phyloP scores from a whole-genome alignment of 2,797 vertebrate genomes.

The Oreonectes daqikongensis region DNA sequence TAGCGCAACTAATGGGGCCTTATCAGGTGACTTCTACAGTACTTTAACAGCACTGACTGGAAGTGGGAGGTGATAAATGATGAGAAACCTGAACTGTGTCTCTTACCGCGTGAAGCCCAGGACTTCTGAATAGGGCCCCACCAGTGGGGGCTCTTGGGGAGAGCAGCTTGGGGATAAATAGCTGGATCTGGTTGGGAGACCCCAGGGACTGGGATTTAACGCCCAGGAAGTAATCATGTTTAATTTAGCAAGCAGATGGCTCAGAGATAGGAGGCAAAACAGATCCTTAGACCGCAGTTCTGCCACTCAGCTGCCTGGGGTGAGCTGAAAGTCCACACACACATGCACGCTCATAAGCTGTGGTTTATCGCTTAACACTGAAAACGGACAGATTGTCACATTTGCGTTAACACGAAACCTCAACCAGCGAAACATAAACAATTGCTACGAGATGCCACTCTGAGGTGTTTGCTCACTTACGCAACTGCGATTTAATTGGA shows the following conservation, averaged over 20 bases:
- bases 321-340: constrained; percentile 51
- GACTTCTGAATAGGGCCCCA: constrained; percentile 52
- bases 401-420: constrained; percentile 61
- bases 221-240: constrained; percentile 83
- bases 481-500: constrained; percentile 45
- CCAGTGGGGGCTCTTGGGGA: constrained; percentile 69
- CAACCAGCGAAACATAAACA: constrained; percentile 28
- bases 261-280: constrained; percentile 58
- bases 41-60: constrained; percentile 76
- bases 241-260: constrained; percentile 83
- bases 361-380: constrained; percentile 13
- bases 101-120: neutral
- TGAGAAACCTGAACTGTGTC: constrained; percentile 14
- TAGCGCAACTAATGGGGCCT: constrained; percentile 70
- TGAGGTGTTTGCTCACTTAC: constrained; percentile 29
- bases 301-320: constrained; percentile 70
- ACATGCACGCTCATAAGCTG: neutral
- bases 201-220: constrained; percentile 76
- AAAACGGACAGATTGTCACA: constrained; percentile 49
- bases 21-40: constrained; percentile 66
- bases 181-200: constrained; percentile 69
- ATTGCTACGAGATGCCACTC: constrained; percentile 32
- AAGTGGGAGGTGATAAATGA: constrained; percentile 71
- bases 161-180: constrained; percentile 75
- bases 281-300: constrained; percentile 64